A percentile compares a stretch with the other conserved stretches of the same genome.
Evolutionary conservation across 2,797 vertebrate species (phyloP).

Genomic region (Xenopus petersii): DNA sequence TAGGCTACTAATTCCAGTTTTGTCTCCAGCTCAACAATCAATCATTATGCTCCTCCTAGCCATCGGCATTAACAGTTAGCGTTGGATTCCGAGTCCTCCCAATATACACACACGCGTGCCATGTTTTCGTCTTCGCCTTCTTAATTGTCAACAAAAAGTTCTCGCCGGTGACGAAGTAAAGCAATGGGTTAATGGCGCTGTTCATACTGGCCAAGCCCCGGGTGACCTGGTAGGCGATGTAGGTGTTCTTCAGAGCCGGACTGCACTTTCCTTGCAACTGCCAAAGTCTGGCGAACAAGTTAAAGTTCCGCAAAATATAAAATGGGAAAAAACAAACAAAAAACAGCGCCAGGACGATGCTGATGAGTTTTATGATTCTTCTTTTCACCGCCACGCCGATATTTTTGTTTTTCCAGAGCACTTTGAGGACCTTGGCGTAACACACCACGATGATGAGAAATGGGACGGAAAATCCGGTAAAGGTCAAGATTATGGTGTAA

Average conservation of each 20-base stretch:
- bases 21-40: too few relatives aligned
- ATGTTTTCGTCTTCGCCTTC: slow-evolving; percentile 31
- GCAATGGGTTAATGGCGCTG: slow-evolving; percentile 74
- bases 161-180: slow-evolving; percentile 70
- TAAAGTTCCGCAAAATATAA: slow-evolving; percentile 72
- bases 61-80: too few relatives aligned
- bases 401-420: slow-evolving; percentile 62
- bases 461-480: slow-evolving; percentile 68
- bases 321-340: slow-evolving; percentile 77
- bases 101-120: slow-evolving; percentile 41
- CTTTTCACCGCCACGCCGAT: slow-evolving; percentile 64
- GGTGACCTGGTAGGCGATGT: slow-evolving; percentile 72
- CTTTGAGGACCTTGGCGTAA: slow-evolving; percentile 69
- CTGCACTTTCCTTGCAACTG: slow-evolving; percentile 57
- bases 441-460: slow-evolving; percentile 69
- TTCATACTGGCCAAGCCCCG: slow-evolving; percentile 73
- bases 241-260: slow-evolving; percentile 54
- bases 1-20: too few relatives aligned
- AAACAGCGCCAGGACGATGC: slow-evolving; percentile 69
- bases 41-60: too few relatives aligned
- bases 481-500: slow-evolving; percentile 61
- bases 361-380: slow-evolving; percentile 67
- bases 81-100: background rate
- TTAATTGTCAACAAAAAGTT: slow-evolving; percentile 59
- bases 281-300: slow-evolving; percentile 62